Percentiles rank a stretch among this genome's conserved stretches.
These are phyloP conservation scores for Hepsetus odoe DNA, from an alignment of 2,113 vertebrate species.

Conservation along the genomic window DNA sequence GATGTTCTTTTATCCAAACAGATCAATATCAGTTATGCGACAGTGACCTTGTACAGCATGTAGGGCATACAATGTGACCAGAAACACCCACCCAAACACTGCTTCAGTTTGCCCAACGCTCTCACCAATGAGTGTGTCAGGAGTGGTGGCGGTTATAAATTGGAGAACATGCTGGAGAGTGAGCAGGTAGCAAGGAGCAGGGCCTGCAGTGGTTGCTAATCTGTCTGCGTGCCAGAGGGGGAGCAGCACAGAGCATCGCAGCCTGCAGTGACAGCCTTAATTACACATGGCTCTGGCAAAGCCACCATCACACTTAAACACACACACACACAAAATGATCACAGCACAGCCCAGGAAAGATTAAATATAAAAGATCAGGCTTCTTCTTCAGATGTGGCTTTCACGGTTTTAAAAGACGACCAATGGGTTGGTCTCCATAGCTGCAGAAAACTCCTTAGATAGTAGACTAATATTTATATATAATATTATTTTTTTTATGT, in stretches of 20 bases:
- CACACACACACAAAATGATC: background rate
- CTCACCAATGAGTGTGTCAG: slow-evolving; percentile 19
- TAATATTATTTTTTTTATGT: no score
- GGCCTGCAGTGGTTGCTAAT: slow-evolving; percentile 43
- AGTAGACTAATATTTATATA: no score
- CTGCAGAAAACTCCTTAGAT: background rate
- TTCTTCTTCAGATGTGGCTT: background rate
- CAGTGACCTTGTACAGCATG: slow-evolving; percentile 19
- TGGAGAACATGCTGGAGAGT: slow-evolving; percentile 39
- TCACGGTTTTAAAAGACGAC: background rate
- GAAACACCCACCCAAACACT: background rate
- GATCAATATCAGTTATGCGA: background rate
- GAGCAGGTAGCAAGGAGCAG: slow-evolving; percentile 53
- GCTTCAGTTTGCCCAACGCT: background rate
- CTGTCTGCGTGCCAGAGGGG: slow-evolving; percentile 48
- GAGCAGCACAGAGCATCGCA: slow-evolving; percentile 28
- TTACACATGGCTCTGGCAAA: slow-evolving; percentile 39
- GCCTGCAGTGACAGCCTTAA: slow-evolving; percentile 50
- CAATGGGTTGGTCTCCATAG: no score
- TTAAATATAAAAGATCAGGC: background rate
- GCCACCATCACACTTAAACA: slow-evolving; percentile 11
- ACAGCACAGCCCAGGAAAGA: background rate
- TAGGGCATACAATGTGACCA: slow-evolving; percentile 6
- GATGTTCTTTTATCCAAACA: background rate
- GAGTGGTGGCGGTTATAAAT: slow-evolving; percentile 49